These are phyloP conservation scores for Thymelicus acteon DNA, from an alignment of 2,888 invertebrate species.

Conservation along the genomic window DNA sequence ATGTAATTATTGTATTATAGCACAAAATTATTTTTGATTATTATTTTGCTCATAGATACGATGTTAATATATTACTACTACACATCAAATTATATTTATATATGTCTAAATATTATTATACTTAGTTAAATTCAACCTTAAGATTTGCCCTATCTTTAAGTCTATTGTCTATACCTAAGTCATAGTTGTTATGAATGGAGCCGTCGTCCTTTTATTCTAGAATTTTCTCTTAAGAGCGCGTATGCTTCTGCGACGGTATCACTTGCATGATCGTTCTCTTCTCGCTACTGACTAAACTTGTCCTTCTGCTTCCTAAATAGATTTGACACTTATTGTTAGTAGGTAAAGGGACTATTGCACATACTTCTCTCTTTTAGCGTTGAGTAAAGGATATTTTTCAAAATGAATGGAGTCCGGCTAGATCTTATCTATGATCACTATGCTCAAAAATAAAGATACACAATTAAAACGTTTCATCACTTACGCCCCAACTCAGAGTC, in stretches of 20 bases:
- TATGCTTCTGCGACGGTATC: slow-evolving; percentile 67
- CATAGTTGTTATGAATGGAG: slow-evolving; percentile 66
- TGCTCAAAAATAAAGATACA: no score
- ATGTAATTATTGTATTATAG: slow-evolving; percentile 48
- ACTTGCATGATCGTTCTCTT: slow-evolving; percentile 78
- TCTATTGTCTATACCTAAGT: slow-evolving; percentile 75
- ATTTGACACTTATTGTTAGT: slow-evolving; percentile 57
- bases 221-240: slow-evolving; percentile 59
- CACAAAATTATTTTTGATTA: slow-evolving; percentile 53
- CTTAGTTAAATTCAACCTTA: slow-evolving; percentile 51
- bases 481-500: no score
- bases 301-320: slow-evolving; percentile 61
- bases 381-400: neutral
- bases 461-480: no score
- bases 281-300: slow-evolving; percentile 70
- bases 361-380: slow-evolving; percentile 15
- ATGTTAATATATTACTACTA: slow-evolving; percentile 48
- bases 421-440: no score
- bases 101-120: slow-evolving; percentile 59
- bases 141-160: slow-evolving; percentile 69
- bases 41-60: slow-evolving; percentile 45
- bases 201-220: slow-evolving; percentile 58
- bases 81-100: slow-evolving; percentile 50
- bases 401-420: neutral
- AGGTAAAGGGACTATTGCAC: slow-evolving; percentile 47